Evolutionary conservation across 1,140 invertebrate species (phyloP), one percentile per base, ranked within the genome.

Genomic region (Calliphora vicina): DNA sequence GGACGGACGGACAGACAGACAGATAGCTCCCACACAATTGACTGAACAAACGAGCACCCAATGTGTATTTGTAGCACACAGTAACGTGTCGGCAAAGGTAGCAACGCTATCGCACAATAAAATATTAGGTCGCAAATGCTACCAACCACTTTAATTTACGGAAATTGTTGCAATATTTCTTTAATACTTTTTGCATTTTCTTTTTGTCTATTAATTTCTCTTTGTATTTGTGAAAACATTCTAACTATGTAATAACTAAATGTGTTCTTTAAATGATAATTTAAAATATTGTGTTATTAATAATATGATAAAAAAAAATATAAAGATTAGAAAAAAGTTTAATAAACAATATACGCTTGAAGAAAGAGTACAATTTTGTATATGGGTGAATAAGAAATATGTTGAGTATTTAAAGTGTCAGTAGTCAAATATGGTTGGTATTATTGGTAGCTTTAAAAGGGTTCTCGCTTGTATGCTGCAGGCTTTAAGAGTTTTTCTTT

Each of bases 31-130:
- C 73, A 29, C 27, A 76, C 29, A 29, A 42, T 42, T n/a, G 27
- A n/a, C 17, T 42, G 17, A 25, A 29, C 26, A 42, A 42, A 45
- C n/a, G 35, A 78, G 23, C 74, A 43, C 74, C 74, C 35, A 78
- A 78, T 23, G 74, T 78, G 35, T 43, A 26, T 43, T 26, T 78
- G 42, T 43, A 43, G 8, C n/a, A 43, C 27, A 42, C 74, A 78
- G 74, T 78, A 78, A 78, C 35, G 74, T 43, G 74, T 78, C 74
- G 74, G 74, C 42, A 43, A 43, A 78, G 74, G 74, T 78, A 43
- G 74, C 29, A 43, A 25, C 50, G 50, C 8, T 43, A 43, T 43
- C 74, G 74, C 35, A 43, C 35, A 78, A 78, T 76, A 43, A 78
- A 78, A 43, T 78, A 29, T 35, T 78, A 78, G 74, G 74, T 78